These are phyloP conservation scores for Cosmorhoe ocellata DNA, from an alignment of 2,888 invertebrate genomes.

Conservation along the genomic window DNA sequence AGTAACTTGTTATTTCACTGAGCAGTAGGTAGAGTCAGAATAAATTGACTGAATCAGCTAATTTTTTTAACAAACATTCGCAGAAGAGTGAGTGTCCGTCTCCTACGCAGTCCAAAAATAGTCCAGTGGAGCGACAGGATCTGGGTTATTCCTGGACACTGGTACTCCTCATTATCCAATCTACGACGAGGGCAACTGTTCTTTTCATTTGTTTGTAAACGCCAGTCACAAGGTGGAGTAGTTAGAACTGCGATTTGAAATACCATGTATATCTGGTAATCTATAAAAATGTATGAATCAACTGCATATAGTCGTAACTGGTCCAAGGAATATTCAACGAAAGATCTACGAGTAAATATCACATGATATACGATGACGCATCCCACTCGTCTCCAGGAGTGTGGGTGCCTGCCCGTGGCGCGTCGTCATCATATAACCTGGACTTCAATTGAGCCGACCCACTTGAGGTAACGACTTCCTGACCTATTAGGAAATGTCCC, in stretches of 20 bases:
- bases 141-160: slow-evolving; percentile 25
- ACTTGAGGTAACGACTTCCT: slow-evolving; percentile 15
- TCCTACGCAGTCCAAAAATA: slow-evolving; percentile 25
- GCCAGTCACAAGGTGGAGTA: slow-evolving; percentile 8
- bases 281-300: no score
- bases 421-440: not conserved
- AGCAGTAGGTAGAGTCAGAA: no score
- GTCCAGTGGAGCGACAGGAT: slow-evolving; percentile 13
- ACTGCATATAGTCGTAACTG: no score
- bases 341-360: no score
- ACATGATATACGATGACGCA: no score
- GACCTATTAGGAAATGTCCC: slow-evolving; percentile 9
- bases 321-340: no score
- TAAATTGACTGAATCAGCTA: no score
- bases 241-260: not conserved
- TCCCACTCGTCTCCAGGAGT: no score
- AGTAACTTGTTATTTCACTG: no score
- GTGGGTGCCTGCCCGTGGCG: no score
- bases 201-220: slow-evolving; percentile 12
- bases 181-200: slow-evolving; percentile 6
- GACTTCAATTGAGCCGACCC: slow-evolving; percentile 11
- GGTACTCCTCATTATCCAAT: slow-evolving; percentile 46
- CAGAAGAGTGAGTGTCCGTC: slow-evolving; percentile 10
- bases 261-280: no score
- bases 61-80: not conserved